phyloP scores from a whole-genome alignment of 1,140 invertebrate species.

The Mamestra configurata region DNA sequence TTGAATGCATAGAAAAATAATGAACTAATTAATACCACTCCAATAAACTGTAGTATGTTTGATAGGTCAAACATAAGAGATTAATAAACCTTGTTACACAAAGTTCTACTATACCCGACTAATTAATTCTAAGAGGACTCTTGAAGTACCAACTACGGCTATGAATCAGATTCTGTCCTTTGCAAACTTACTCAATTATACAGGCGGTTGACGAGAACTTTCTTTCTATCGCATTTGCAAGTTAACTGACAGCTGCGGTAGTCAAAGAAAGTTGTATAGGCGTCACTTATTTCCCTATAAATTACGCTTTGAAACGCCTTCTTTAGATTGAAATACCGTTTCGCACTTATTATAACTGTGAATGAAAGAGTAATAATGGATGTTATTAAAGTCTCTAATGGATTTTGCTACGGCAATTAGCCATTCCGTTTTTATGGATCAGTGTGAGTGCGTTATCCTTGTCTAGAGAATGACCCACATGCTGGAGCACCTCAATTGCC shows the following conservation, averaged over 20 bases:
- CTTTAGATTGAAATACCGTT: not conserved
- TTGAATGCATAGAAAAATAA: no score
- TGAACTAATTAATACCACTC: not conserved
- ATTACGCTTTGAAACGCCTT: conserved; percentile 3
- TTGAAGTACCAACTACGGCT: conserved; percentile 2
- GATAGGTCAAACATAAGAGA: not conserved
- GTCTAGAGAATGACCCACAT: no score
- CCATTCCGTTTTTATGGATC: no score
- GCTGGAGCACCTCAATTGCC: no score
- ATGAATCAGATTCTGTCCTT: conserved; percentile 32
- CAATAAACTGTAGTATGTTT: no score
- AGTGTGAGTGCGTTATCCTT: no score
- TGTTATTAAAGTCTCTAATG: not conserved
- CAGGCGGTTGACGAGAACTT: conserved; percentile 24
- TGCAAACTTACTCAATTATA: conserved; percentile 43
- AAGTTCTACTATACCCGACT: conserved; percentile 25
- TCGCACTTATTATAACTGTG: not conserved
- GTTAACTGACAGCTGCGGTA: conserved; percentile 20
- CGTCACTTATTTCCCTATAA: conserved; percentile 14
- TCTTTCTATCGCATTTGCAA: conserved; percentile 42
- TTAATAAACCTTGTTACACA: conserved; percentile 12
- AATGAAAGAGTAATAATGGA: not conserved
- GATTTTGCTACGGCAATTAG: no score
- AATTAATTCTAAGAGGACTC: not conserved
- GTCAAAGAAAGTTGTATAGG: conserved; percentile 26